Evolutionary conservation across 2,113 vertebrate genomes (phyloP).

Genomic region (Hylia prasina): DNA sequence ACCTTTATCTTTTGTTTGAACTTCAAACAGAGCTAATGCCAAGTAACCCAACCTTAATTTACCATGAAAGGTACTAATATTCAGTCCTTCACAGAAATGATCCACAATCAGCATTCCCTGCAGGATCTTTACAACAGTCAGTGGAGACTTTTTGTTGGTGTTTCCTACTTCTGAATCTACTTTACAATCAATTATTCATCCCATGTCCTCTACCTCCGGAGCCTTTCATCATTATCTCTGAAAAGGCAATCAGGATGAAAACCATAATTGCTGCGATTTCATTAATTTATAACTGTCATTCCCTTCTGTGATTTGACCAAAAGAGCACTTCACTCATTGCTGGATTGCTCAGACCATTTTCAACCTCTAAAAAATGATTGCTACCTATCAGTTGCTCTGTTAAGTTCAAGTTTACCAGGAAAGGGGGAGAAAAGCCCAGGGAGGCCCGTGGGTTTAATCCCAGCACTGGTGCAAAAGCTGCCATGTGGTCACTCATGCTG

Average conservation of each 20-base stretch:
- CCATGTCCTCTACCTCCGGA: not conserved
- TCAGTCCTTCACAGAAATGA: constrained; percentile 1
- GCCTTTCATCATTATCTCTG: not conserved
- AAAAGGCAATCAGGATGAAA: not conserved
- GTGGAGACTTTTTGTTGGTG: not conserved
- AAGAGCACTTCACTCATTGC: not conserved
- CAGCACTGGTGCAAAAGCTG: not conserved
- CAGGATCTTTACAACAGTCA: not conserved
- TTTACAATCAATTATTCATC: not conserved
- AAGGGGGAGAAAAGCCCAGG: accelerated
- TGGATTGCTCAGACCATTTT: not conserved
- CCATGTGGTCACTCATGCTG: not conserved
- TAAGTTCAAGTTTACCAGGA: not conserved
- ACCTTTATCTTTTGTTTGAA: constrained; percentile 41
- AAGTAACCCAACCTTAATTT: constrained; percentile 40
- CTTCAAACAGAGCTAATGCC: constrained; percentile 31
- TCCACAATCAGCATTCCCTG: not conserved
- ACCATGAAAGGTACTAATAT: constrained; percentile 17
- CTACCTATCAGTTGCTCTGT: not conserved
- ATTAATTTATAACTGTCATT: not conserved
- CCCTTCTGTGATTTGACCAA: not conserved
- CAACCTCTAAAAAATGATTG: not conserved
- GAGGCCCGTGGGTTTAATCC: not conserved
- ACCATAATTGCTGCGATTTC: not conserved
- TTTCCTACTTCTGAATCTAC: not conserved